Conservation (phyloP, 2,888 invertebrate genomes). For the Invenusta paracnida region DNA sequence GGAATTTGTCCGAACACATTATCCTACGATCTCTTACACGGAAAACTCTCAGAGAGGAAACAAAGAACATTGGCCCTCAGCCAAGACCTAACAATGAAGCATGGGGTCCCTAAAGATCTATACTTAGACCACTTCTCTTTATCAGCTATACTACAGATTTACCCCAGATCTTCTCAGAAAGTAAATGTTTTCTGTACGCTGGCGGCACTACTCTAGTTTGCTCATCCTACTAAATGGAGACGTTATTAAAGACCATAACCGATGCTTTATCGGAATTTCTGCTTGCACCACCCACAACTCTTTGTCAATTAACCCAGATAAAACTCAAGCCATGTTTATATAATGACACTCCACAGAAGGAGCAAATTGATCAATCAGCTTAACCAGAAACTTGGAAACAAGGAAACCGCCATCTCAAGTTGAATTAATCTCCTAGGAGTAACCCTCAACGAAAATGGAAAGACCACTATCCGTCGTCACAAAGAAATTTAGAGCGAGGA, state of each 20-base stretch:
- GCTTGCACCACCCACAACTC: background rate
- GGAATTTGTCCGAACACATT: background rate
- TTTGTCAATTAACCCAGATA: constrained; percentile 6
- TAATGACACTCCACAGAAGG: background rate
- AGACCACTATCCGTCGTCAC: background rate
- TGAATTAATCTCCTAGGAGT: background rate
- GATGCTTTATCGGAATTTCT: background rate
- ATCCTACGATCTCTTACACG: background rate
- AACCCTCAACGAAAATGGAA: constrained; percentile 4
- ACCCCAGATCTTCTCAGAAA: background rate
- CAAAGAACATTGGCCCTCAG: background rate
- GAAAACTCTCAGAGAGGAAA: background rate
- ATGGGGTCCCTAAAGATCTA: background rate
- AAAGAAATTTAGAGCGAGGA: background rate
- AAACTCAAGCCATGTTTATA: constrained; percentile 1
- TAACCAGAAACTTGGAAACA: background rate
- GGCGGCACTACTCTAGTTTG: background rate
- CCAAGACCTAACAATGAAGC: background rate
- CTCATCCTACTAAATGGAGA: background rate
- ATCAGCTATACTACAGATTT: background rate
- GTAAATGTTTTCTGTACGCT: background rate
- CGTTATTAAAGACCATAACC: background rate
- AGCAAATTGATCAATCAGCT: background rate
- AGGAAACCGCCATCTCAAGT: background rate
- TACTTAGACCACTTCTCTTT: background rate